These are phyloP conservation scores for Caiman crocodilus DNA, from an alignment of 2,797 vertebrate species.

Conservation along the genomic window DNA sequence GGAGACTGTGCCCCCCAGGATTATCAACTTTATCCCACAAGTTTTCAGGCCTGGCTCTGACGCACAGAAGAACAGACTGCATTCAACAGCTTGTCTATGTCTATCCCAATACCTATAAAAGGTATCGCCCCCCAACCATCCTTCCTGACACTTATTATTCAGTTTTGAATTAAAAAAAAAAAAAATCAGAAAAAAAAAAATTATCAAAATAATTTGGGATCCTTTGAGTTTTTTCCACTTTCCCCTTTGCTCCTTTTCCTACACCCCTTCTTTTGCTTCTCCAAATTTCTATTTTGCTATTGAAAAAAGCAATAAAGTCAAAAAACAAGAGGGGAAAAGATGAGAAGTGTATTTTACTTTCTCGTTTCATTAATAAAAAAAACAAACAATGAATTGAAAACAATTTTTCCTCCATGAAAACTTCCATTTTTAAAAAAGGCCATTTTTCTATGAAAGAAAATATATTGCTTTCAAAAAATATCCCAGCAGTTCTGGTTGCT, in stretches of 20 bases:
- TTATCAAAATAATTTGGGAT: background rate
- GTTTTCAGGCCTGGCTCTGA: background rate
- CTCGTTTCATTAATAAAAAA: background rate
- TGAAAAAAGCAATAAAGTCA: background rate
- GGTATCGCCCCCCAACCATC: too few species aligned
- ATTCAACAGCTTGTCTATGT: too few species aligned
- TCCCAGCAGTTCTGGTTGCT: background rate
- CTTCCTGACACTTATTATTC: background rate
- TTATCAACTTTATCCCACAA: background rate
- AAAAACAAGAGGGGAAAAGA: background rate
- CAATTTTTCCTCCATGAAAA: background rate
- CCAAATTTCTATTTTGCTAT: background rate
- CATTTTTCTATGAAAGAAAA: background rate
- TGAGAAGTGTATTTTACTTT: background rate
- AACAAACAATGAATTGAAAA: background rate
- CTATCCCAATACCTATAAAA: too few species aligned
- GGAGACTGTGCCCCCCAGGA: background rate
- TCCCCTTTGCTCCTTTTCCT: fast-evolving
- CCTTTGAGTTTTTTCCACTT: background rate
- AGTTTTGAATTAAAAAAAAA: background rate
- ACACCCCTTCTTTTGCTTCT: background rate
- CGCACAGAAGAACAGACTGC: too few species aligned
- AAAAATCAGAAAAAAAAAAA: background rate
- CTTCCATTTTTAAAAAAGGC: background rate
- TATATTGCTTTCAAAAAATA: background rate